Base-by-base conservation (phyloP, 2,797 vertebrate genomes). In the Diceros bicornis region DNA sequence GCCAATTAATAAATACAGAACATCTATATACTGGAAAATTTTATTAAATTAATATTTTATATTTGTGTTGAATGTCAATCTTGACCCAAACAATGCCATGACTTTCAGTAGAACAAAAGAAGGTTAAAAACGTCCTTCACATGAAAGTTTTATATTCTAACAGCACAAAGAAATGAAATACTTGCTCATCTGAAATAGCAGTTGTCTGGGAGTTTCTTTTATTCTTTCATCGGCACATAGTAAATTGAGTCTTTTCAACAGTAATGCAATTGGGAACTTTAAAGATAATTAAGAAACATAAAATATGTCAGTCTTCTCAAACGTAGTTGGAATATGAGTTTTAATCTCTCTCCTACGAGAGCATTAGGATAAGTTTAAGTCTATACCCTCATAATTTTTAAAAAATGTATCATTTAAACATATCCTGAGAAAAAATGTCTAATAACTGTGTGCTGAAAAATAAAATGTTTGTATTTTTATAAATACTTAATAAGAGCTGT, bases 231-330 rank as follows among this genome's bases (percentile, higher is more conserved):
- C 97, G 98, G 97, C 97, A 97, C 94, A 96, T 74, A 97, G 97
- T 98, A 98, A 98, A 98, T 97, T 98, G 98, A 98, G 97, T 96
- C 98, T 98, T 98, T 98, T 98, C 97, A 98, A 97, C 89, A 98
- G 98, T 96, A 98, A 98, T 98, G 97, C 98, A 97, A 91, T 91
- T 93, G 98, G 98, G 98, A 98, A 98, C 98, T 97, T 97, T 98
- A 98, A 98, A 98, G 98, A 98, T 99, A 99, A 99, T 99, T 98
- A 99, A 98, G 98, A 98, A 98, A 98, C 98, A 98, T 99, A 98
- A 99, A 99, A 98, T 98, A 98, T 97, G 98, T 98, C 98, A 98
- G 90, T 98, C 97, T 97, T 97, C 96, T 98, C 98, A 97, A 98
- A 98, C 97, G 91, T 97, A 96, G 96, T 69, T 97, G 94, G 98